Evolutionary conservation across 2,888 invertebrate species (phyloP).

Genomic region (Mactromeris polynyma): DNA sequence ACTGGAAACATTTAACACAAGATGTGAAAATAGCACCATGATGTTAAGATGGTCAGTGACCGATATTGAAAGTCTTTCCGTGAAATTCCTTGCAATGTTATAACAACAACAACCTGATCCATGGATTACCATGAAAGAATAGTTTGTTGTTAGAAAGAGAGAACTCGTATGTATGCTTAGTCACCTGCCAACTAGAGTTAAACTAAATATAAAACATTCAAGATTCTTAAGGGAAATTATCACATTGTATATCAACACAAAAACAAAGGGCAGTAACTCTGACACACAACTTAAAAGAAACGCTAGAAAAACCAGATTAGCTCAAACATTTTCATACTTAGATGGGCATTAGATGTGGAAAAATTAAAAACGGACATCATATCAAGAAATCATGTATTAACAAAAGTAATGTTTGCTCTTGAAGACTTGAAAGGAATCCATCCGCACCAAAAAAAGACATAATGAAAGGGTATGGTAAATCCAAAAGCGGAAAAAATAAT

Average conservation of each 20-base stretch:
- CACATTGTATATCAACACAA: background rate
- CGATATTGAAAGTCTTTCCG: background rate
- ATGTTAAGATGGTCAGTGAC: conserved; percentile 8
- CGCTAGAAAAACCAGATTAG: background rate
- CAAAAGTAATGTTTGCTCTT: background rate
- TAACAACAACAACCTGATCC: background rate
- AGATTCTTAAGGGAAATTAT: background rate
- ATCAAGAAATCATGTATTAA: background rate
- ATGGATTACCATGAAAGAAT: background rate
- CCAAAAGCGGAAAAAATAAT: background rate
- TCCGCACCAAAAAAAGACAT: background rate
- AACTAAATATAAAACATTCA: background rate
- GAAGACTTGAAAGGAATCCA: background rate
- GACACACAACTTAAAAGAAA: background rate
- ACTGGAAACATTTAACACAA: background rate
- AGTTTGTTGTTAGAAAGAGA: background rate
- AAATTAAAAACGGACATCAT: background rate
- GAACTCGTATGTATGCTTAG: background rate
- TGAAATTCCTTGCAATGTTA: background rate
- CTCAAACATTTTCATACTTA: background rate
- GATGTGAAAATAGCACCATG: background rate
- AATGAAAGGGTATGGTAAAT: background rate
- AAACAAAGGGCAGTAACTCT: background rate
- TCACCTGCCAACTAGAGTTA: background rate
- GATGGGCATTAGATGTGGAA: background rate